phyloP scores from a whole-genome alignment of 1,140 invertebrate genomes.

The Rhyzopertha dominica region DNA sequence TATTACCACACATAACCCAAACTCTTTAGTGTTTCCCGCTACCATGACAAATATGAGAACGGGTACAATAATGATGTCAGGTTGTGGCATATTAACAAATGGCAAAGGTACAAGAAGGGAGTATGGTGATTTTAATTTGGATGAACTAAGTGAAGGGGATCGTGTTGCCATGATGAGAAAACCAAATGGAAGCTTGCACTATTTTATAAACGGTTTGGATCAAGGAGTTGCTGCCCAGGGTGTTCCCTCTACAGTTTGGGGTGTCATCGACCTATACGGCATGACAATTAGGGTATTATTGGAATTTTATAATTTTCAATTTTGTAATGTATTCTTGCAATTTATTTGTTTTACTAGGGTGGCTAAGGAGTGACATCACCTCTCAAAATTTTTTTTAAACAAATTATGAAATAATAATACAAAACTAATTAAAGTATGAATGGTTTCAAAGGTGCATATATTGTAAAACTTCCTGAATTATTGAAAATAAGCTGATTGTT shows the following conservation, averaged over 20 bases:
- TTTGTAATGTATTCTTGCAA: too few relatives aligned
- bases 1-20: slow-evolving; percentile 89
- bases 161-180: slow-evolving; percentile 82
- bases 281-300: slow-evolving; percentile 85
- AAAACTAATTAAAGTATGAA: too few relatives aligned
- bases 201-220: slow-evolving; percentile 89
- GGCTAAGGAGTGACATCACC: too few relatives aligned
- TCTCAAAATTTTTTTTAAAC: too few relatives aligned
- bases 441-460: too few relatives aligned
- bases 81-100: slow-evolving; percentile 90
- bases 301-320: not conserved
- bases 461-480: too few relatives aligned
- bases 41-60: slow-evolving; percentile 97
- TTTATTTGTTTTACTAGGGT: too few relatives aligned
- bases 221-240: slow-evolving; percentile 82
- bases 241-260: slow-evolving; percentile 76
- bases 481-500: too few relatives aligned
- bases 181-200: slow-evolving; percentile 79
- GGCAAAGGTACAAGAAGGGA: slow-evolving; percentile 88
- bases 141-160: slow-evolving; percentile 88
- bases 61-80: slow-evolving; percentile 96
- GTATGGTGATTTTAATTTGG: slow-evolving; percentile 92
- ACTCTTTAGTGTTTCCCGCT: slow-evolving; percentile 83
- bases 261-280: slow-evolving; percentile 92
- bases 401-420: too few relatives aligned